Evolutionary conservation across 2,888 invertebrate species (phyloP), one percentile per base, ranked within the genome.

Genomic region (Tetrapedia diversipes): DNA sequence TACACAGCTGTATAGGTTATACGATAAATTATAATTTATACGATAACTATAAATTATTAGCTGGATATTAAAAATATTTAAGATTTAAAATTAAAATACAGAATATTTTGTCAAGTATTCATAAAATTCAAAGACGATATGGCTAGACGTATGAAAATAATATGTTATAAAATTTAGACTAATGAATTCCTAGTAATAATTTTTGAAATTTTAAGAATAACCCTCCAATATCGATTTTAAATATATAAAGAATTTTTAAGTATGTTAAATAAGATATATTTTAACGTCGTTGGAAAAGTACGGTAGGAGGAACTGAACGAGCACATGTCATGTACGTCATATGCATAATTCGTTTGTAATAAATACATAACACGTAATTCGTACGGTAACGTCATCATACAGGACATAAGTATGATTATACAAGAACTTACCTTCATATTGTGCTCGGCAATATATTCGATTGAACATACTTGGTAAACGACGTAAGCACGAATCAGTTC

Each of bases 401-500:
- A 29, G 4, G 27, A 51, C 7, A 11, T 24, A 11, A 32, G 10
- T 10, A 56, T 2, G 19, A 14, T 43, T 16, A 29, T 45, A 16
- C 1, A 27, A 39, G 14, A 47, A 45, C 94, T 95, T 93, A 98
- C 98, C 97, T 95, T 95, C 94, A 95, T 96, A 91, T 98, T 98
- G 93, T 98, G 95, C 91, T 98, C 96, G 84, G 99, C 98, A 85
- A 99, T 92, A 91, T 95, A 95, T 89, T 96, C 95, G 90, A 96
- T 94, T 70, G 97, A 96, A 93, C 98, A 98, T 91, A 99, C 93
- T 91, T 96, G 95, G 92, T 98, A 98, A 85, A 99, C 98, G 89
- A 98, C 88, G 91, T 97, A 96, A 47, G 98, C 98, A 83, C 99
- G 94, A 63, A 98, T 90, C 85, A 99, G 94, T 93, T 99, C 98